Base-by-base conservation (phyloP, 2,113 vertebrate species). In the Entomyzon cyanotis region DNA sequence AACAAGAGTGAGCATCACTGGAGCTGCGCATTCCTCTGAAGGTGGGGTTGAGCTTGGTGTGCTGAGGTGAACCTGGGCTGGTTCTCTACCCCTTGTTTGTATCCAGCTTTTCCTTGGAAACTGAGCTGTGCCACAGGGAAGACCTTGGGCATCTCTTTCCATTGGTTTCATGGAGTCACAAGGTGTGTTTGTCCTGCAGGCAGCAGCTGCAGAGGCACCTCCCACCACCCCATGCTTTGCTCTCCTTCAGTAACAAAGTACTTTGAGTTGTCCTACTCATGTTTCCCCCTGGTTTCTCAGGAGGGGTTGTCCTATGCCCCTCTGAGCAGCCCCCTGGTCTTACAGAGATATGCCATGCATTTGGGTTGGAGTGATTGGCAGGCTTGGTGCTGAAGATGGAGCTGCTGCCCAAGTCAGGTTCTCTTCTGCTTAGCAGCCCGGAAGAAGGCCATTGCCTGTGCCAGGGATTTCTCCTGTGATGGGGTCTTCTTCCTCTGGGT, bases 271-370 rank as follows among this genome's bases (percentile, higher is more conserved):
- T 35, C 12, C 19, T 28, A 15, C 13, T 55, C 4, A 1, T 15
- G 17, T 25, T 15, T 15, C 24, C 6, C 7, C 1, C 23, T 6
- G 13, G 0, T 71, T 87, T 65, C 52, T 41, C 18, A 18, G 50
- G 25, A 17, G 12, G 11, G 21, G 5, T 4, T 1, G 25, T 44
- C 64, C 68, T 9, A 3, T 47, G 24, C 11, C 15, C 31, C 30
- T 17, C 13, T 25, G 10, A 41, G 35, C n/a, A 37, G 9, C 17
- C 19, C 14, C 6, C 20, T 0, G 0, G 9, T 56, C 63, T 39
- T 62, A 8, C 0, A 4, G 39, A 63, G 49, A 9, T 3, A 4
- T 33, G 46, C 19, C 0, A 0, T 17, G 27, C 1, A 0, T 56
- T 86, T 59, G 41, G 33, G 21, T 35, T 9, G 13, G 20, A 24